Base-by-base conservation (phyloP, 2,797 vertebrate species). In the Cossypha caffra region DNA sequence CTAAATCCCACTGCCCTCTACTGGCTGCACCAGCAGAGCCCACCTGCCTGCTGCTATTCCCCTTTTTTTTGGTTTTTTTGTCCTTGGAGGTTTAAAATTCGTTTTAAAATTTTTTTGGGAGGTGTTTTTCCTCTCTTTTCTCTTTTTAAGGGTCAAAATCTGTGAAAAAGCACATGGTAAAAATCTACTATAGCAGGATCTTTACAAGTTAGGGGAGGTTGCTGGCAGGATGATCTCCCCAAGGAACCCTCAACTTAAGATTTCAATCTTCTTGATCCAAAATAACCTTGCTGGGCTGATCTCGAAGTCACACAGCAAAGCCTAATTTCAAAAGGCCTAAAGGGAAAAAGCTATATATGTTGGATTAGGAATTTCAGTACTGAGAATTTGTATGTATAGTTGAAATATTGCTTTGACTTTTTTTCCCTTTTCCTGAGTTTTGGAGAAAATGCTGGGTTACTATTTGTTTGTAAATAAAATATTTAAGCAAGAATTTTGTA, bases 1-100 rank as follows among this genome's bases (percentile, higher is more conserved):
- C 57, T 74, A 48, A 89, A 77, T 91, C 83, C 64, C 88, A 86
- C 52, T 91, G 96, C 95, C 95, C 96, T 97, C 95, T 97, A 38
- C 92, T 90, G 96, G 95, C 72, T 77, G 75, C 28, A 79, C 52
- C 63, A 57, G 62, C 9, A 18, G 64, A 15, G 13, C 67, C 68
- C 52, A 13, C 51, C 55, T 50, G 72, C 84, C 59, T 3, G 1
- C 5, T 23, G 73, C 47, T 66, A 57, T 76, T 45, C 13, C 23
- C 9, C 5, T 25, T 45, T 7, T 45, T 45, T 23, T 23, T 48
- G 37, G 9, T 47, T 48, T 25, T 25, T 48, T 47, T 47, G 2
- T 68, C 24, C 25, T 69, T 54, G 54, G 11, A 51, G 26, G 26
- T 28, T 51, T 51, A 29, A 17, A 51, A 8, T 3, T 42, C 61